Conservation (phyloP, 2,888 invertebrate species). For the Amphipoea lucens region DNA sequence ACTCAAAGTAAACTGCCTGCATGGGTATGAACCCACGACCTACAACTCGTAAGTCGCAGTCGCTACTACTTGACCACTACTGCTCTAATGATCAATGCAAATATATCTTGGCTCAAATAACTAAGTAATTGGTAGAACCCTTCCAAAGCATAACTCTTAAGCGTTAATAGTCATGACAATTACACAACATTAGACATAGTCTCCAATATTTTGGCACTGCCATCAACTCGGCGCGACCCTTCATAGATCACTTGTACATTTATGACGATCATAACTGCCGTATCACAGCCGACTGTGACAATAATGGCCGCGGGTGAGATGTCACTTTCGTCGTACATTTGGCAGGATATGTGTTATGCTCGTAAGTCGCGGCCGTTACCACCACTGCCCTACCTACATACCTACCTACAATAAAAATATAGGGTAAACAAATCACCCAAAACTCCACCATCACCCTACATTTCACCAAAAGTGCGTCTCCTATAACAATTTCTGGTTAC, state of each 20-base stretch:
- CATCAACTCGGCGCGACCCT: constrained; percentile 4
- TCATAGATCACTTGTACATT: constrained; percentile 31
- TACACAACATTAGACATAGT: constrained; percentile 17
- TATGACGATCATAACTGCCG: constrained; percentile 34
- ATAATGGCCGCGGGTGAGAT: constrained; percentile 24
- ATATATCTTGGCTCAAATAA: background rate
- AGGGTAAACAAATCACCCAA: background rate
- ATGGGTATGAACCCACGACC: too few relatives aligned
- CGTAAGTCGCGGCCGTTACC: too few relatives aligned
- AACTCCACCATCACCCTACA: background rate
- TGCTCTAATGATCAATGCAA: too few relatives aligned
- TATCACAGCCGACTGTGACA: constrained; percentile 19
- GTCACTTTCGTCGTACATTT: constrained; percentile 11
- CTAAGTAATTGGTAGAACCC: constrained; percentile 2
- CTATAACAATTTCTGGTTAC: constrained; percentile 27
- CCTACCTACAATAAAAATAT: background rate
- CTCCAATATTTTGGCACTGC: constrained; percentile 25
- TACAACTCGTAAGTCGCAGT: too few relatives aligned
- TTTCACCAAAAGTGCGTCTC: constrained; percentile 20
- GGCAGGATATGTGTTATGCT: constrained; percentile 1
- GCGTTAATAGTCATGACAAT: constrained; percentile 2
- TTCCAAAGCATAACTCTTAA: constrained; percentile 1
- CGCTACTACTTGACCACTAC: too few relatives aligned
- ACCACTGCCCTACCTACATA: background rate
- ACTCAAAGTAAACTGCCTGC: too few relatives aligned